These are phyloP conservation scores for Ceyx margarethae DNA, from an alignment of 2,113 vertebrate species.

Conservation along the genomic window DNA sequence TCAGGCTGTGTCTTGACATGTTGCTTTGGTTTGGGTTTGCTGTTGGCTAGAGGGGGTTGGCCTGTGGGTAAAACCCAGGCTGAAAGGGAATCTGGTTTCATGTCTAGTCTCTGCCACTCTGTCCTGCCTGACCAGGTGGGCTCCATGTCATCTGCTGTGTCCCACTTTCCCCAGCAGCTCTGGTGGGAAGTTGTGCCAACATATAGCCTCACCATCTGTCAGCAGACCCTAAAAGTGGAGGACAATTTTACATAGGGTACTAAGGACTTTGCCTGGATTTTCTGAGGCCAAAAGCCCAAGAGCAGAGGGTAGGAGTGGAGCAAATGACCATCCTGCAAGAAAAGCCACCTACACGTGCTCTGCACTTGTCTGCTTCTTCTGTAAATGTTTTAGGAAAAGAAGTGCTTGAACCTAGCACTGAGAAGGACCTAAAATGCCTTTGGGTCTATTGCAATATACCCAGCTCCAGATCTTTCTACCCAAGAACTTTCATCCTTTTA, in stretches of 20 bases:
- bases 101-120: not conserved
- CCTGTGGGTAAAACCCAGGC: not conserved
- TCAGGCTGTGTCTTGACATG: not conserved
- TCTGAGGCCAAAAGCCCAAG: not conserved
- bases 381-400: not conserved
- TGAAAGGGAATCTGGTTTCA: not conserved
- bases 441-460: not conserved
- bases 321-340: fast-evolving
- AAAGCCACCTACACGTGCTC: not conserved
- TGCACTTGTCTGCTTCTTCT: not conserved
- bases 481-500: not conserved
- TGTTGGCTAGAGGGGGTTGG: not conserved
- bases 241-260: not conserved
- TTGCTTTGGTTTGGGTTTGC: not conserved
- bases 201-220: fast-evolving
- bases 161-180: not conserved
- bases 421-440: not conserved
- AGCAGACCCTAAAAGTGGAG: not conserved
- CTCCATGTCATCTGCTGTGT: not conserved
- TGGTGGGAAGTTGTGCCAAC: not conserved
- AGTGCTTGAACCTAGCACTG: not conserved
- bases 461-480: not conserved
- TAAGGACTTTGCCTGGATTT: not conserved
- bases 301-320: not conserved
- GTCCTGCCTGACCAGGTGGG: not conserved